Evolutionary conservation across 2,888 invertebrate species (phyloP).

Genomic region (Rosalia funebris): DNA sequence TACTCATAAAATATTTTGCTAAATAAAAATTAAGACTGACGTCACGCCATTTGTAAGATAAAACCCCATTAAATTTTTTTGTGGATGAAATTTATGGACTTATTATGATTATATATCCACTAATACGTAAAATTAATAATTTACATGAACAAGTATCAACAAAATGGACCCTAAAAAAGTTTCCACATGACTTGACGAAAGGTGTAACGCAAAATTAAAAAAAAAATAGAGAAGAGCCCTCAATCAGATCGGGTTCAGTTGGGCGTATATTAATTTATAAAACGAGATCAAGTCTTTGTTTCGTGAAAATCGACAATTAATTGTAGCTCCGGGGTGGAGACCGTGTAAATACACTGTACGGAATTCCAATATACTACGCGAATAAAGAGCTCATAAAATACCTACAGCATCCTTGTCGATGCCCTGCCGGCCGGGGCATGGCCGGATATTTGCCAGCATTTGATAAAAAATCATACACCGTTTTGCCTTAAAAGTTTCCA

Average conservation of each 20-base stretch:
- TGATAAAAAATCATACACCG: slow-evolving; percentile 10
- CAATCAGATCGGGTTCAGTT: slow-evolving; percentile 39
- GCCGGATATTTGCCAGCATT: slow-evolving; percentile 21
- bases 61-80: too few relatives aligned
- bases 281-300: slow-evolving; percentile 56
- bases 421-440: slow-evolving; percentile 8
- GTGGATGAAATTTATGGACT: too few relatives aligned
- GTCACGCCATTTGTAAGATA: too few relatives aligned
- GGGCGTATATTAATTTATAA: slow-evolving; percentile 53
- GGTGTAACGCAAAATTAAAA: slow-evolving; percentile 35
- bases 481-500: slow-evolving; percentile 12
- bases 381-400: slow-evolving; percentile 54
- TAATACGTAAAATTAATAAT: too few relatives aligned
- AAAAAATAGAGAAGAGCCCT: slow-evolving; percentile 22
- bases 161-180: neutral
- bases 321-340: slow-evolving; percentile 54
- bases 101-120: too few relatives aligned
- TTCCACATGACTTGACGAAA: slow-evolving; percentile 27
- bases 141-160: too few relatives aligned
- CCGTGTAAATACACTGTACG: slow-evolving; percentile 54
- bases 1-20: too few relatives aligned
- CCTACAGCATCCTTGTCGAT: slow-evolving; percentile 34
- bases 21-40: too few relatives aligned
- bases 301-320: slow-evolving; percentile 60
- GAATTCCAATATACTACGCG: slow-evolving; percentile 54